phyloP scores from a whole-genome alignment of 2,797 vertebrate species.

The Darevskia nairensis region DNA sequence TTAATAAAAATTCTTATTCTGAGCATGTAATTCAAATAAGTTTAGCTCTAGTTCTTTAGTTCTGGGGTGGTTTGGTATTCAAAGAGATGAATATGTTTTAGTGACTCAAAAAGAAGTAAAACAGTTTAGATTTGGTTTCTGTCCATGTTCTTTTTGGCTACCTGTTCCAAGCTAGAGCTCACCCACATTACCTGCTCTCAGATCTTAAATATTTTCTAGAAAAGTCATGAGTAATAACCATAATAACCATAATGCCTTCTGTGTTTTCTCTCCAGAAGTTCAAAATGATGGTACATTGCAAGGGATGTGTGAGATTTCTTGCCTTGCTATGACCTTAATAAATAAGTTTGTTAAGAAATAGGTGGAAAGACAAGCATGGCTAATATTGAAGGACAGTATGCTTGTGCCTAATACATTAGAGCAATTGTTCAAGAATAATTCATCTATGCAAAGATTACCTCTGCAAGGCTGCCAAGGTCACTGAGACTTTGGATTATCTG shows the following conservation, averaged over 20 bases:
- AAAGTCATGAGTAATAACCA: conserved; percentile 11
- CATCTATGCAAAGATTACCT: conserved; percentile 71
- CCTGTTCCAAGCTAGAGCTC: neutral
- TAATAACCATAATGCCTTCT: conserved; percentile 30
- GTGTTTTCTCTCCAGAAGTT: neutral
- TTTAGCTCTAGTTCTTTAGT: neutral
- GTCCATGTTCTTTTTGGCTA: neutral
- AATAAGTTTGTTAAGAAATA: conserved; percentile 64
- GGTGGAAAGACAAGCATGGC: conserved; percentile 71
- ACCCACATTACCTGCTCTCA: conserved; percentile 5
- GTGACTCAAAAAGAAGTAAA: neutral
- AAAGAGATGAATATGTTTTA: neutral
- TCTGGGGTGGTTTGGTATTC: neutral
- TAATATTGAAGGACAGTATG: conserved; percentile 73
- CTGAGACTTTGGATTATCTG: conserved; percentile 55
- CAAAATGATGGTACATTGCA: conserved; percentile 26
- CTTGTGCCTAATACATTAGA: conserved; percentile 71
- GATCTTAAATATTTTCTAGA: conserved; percentile 38
- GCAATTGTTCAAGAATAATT: conserved; percentile 75
- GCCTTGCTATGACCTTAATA: conserved; percentile 56
- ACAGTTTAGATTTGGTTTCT: neutral
- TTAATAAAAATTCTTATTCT: neutral
- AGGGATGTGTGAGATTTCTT: conserved; percentile 39
- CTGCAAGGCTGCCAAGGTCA: conserved; percentile 71
- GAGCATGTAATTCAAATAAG: neutral